Conservation (phyloP, 2,113 vertebrate genomes). For the Enhydra lutris region DNA sequence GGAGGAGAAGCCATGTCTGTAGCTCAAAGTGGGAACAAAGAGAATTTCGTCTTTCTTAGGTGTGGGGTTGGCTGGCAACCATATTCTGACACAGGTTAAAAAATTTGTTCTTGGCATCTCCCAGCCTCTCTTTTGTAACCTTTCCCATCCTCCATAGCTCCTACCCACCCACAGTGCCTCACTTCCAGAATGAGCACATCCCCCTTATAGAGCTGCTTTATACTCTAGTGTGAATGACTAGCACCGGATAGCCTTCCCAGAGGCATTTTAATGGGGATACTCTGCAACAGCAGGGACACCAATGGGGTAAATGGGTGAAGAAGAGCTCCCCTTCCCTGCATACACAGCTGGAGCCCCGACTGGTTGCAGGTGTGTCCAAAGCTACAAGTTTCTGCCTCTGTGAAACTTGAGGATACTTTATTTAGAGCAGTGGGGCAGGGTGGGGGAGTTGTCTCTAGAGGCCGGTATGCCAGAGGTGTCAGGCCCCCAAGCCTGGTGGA, state of each 20-base stretch:
- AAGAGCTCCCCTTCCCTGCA: accelerated
- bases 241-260: background rate
- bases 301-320: background rate
- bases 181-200: background rate
- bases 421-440: background rate
- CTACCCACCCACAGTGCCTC: background rate
- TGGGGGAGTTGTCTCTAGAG: background rate
- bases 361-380: slow-evolving; percentile 24
- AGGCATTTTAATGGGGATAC: background rate
- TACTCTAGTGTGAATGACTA: background rate
- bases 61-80: background rate
- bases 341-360: background rate
- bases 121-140: background rate
- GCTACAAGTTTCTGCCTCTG: slow-evolving; percentile 10
- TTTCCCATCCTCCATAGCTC: background rate
- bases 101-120: background rate
- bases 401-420: slow-evolving; percentile 41
- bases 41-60: background rate
- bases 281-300: background rate
- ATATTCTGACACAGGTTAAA: background rate
- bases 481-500: background rate
- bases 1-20: background rate
- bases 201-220: background rate
- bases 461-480: background rate
- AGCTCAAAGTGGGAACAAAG: background rate